phyloP scores from a whole-genome alignment of 2,888 invertebrate genomes.

The Scrobipalpa costella region DNA sequence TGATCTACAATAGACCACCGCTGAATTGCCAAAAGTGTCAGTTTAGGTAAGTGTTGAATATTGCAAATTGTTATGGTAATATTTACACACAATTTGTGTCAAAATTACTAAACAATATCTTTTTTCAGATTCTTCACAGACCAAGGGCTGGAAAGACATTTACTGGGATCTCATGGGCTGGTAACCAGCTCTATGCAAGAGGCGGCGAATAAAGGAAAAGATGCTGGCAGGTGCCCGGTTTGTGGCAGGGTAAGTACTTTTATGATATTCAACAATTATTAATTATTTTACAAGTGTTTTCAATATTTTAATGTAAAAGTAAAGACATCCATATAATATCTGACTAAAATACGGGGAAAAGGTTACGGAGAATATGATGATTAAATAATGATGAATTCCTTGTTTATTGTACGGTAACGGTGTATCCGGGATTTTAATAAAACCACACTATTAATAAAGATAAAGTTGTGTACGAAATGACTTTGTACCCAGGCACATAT shows the following conservation, averaged over 20 bases:
- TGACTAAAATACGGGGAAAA: too few species aligned
- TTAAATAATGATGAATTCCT: too few species aligned
- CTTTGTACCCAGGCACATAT: too few species aligned
- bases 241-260: conserved; percentile 93
- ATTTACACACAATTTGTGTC: conserved; percentile 95
- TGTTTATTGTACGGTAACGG: too few species aligned
- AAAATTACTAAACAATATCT: conserved; percentile 91
- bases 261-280: conserved; percentile 94
- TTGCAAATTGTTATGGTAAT: too few species aligned
- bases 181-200: conserved; percentile 98
- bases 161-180: conserved; percentile 95
- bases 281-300: too few species aligned
- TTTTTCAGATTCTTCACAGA: conserved; percentile 98
- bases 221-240: conserved; percentile 97
- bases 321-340: too few species aligned
- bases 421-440: too few species aligned
- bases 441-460: too few species aligned
- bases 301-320: too few species aligned
- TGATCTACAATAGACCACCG: conserved; percentile 97
- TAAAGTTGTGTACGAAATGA: too few species aligned
- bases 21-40: conserved; percentile 98
- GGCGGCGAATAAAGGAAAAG: conserved; percentile 96
- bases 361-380: too few species aligned
- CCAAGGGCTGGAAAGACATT: conserved; percentile 96
- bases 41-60: conserved; percentile 92